Evolutionary conservation across 2,797 vertebrate species (phyloP), one percentile per base, ranked within the genome.

Genomic region (Hypotaenidia philippensis): DNA sequence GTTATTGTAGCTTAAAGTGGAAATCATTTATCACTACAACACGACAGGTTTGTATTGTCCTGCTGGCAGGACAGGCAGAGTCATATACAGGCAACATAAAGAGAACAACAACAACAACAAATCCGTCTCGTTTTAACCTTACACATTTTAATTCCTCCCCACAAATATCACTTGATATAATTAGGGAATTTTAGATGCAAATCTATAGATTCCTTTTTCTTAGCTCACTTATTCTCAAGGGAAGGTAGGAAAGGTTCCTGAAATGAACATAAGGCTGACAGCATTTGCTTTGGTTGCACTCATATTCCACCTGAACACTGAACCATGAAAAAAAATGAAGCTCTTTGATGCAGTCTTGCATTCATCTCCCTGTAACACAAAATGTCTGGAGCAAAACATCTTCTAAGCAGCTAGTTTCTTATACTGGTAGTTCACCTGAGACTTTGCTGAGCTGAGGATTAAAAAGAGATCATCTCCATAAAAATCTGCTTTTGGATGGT

Each of bases 321-420:
- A 89, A 95, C 75, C 64, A 63, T n/a, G 32, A 91, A 94, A 90
- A 93, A 92, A 94, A 90, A 34, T 21, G 41, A 90, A 92, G 79
- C 29, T 63, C 94, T 96, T 95, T 97, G 95, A 97, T 93, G 92
- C 87, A 92, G 61, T 47, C 34, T 96, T 92, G 82, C 87, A 96
- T 97, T 97, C 89, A 96, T 96, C 95, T 96, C 78, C 89, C 92
- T 95, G 50, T 85, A 95, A 94, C 80, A 94, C 50, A 92, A 95
- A 96, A 91, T 75, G 72, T 95, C 87, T 96, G 91, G 75, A 96
- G 94, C 92, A 96, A 96, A 96, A 96, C 89, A 92, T 77, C 92
- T 94, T 95, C 96, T 95, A 92, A 97, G 89, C 45, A 83, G 63
- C 60, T 78, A 56, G 52, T 76, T 95, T 92, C 60, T 72, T 89